Base-by-base conservation (phyloP, 1,140 invertebrate species). In the Macrobrachium rosenbergii region DNA sequence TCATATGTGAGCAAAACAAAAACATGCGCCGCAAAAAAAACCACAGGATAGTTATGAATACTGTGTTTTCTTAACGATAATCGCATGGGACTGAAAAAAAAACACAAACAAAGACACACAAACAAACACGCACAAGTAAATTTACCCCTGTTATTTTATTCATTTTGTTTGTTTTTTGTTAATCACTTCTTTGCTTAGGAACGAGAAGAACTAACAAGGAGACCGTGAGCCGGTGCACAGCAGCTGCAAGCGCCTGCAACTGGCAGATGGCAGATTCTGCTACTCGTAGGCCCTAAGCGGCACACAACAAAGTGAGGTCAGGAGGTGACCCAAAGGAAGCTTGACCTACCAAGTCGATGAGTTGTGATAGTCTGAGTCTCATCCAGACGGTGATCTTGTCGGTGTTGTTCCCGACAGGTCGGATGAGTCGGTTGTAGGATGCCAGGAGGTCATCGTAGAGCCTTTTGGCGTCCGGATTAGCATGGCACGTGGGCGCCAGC, bases 401-500 rank as follows among this genome's bases (percentile, higher is more conserved):
- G 16, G 91, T 92, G 89, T 92, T 93, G 90, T 94, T 92, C 5
- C 91, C 91, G 0, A 94, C 93, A 0, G 94, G 94, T 62, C 94
- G 90, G 43, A 93, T 93, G 59, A 94, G 92, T 89, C 98, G 95
- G 93, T 99, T 99, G 92, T 99, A 99, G 92, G 97, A 98, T 90
- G 97, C 97, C 83, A 99, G 94, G 69, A 99, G 93, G 93, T 99
- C 98, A 91, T 98, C 97, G 92, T 98, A 98, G 45, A 98, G 94
- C 82, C 97, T 94, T 91, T 98, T 98, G 2, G 97, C 97, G 91
- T 98, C 97, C 0, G 96, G 96, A 93, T 98, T 98, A 77, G 83
- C 86, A 21, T 88, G 88, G 72, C 77, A 79, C 45, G 79, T 78
- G 80, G 83, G 88, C 63, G 86, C 78, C 63, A 88, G 72, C 59